phyloP scores from a whole-genome alignment of 1,140 invertebrate species.

The Diorhabda sublineata region DNA sequence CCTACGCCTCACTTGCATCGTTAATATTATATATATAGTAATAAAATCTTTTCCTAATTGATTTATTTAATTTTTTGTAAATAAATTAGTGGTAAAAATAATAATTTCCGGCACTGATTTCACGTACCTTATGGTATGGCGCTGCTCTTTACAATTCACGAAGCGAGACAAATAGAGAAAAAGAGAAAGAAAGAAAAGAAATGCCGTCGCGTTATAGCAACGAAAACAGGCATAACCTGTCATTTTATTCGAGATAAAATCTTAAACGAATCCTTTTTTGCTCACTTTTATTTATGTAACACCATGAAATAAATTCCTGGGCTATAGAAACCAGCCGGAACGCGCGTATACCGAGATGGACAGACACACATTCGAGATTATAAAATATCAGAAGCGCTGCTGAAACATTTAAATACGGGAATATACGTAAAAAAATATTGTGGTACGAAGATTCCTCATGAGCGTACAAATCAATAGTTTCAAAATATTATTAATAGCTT shows the following conservation, averaged over 20 bases:
- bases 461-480: no score
- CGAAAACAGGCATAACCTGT: conserved; percentile 1
- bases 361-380: not conserved
- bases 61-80: no score
- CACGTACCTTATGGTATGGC: not conserved
- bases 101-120: not conserved
- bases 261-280: conserved; percentile 2
- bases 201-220: conserved; percentile 1
- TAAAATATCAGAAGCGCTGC: not conserved
- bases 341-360: not conserved
- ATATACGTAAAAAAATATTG: no score
- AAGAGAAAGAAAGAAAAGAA: not conserved
- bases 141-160: not conserved
- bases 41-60: no score
- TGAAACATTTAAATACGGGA: not conserved
- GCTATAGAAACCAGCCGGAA: not conserved
- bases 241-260: conserved; percentile 3
- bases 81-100: no score
- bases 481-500: no score
- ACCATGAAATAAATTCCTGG: conserved; percentile 2
- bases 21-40: no score
- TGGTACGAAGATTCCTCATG: no score
- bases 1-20: no score
- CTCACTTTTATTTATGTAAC: conserved; percentile 3
- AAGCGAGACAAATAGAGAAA: not conserved